Base-by-base conservation (phyloP, 1,140 invertebrate species). In the Magallana angulata region DNA sequence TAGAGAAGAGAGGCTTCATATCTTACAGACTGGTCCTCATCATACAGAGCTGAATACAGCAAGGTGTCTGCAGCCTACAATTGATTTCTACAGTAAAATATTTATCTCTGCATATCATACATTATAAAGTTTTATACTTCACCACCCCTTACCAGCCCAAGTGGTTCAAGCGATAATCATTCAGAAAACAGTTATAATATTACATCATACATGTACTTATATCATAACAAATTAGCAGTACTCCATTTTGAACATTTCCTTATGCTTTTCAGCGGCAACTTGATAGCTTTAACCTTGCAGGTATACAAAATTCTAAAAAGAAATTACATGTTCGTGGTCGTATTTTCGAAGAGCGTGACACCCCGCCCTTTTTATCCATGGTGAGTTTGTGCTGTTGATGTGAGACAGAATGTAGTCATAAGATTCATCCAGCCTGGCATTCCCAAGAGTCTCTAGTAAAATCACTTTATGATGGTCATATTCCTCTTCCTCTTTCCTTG, bases 1-100 rank as follows among this genome's bases (percentile, higher is more conserved):
- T 89, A 90, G 59, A 87, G 68, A 12, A 87, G 85, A 11, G 84
- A 58, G 6, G 90, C 88, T 48, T 89, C 90, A 85, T 85, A 91
- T n/a, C 90, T 82, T 0, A 91, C 91, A 59, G 81, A 90, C 12
- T 89, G 89, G 84, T 91, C 84, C 14, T 87, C 91, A 84, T 91
- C 91, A 89, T 86, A 86, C 76, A 89, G 36, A 6, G 91, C 91
- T 57, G 89, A 59, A 18, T 89, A 85, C 9, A 90, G 68, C 24
- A 91, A 76, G 14, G 87, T 71, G 60, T 90, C 48, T 30, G 87
- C 89, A 68, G 91, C 91, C 91, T 91, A 12, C 11, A 82, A 18
- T 56, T n/a, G 14, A 82, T 18, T 12, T 30, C 6, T 12, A 16
- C 60, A 62, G 18, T 62, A 62, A 62, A 16, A 62, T 6, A 14